Conservation (phyloP, 2,113 vertebrate species). For the Petrocephalus microphthalmus region DNA sequence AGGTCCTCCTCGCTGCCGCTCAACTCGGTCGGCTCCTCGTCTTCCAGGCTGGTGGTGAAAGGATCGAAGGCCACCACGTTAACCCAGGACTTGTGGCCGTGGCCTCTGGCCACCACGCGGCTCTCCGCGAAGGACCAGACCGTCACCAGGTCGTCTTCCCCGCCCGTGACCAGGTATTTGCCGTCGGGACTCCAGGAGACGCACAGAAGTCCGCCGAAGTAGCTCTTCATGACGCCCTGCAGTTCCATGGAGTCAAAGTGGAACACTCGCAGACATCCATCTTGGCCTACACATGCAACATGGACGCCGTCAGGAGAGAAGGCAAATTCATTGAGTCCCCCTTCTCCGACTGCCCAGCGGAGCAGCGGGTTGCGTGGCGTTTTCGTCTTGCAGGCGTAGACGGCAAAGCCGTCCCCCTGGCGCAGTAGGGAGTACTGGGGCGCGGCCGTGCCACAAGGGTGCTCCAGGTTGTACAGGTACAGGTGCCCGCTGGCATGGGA, state of each 20-base stretch:
- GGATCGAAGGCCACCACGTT: conserved; percentile 87
- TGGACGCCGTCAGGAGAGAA: conserved; percentile 82
- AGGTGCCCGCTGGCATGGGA: conserved; percentile 85
- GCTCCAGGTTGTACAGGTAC: conserved; percentile 82
- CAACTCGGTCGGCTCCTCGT: conserved; percentile 60
- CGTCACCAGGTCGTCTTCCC: conserved; percentile 83
- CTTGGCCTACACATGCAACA: conserved; percentile 87
- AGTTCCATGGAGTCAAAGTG: conserved; percentile 88
- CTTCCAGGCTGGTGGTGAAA: conserved; percentile 71
- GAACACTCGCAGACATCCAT: conserved; percentile 80
- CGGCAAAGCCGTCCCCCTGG: conserved; percentile 78
- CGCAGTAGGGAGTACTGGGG: conserved; percentile 80
- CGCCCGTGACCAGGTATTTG: conserved; percentile 79
- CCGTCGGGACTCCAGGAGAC: conserved; percentile 91
- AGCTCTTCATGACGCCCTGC: conserved; percentile 86
- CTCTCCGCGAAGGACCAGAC: conserved; percentile 85
- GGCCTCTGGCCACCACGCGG: conserved; percentile 78
- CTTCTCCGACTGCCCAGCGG: conserved; percentile 81
- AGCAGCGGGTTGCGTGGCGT: conserved; percentile 76
- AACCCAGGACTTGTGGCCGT: conserved; percentile 90
- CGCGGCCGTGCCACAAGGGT: conserved; percentile 63
- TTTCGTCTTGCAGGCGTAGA: conserved; percentile 83
- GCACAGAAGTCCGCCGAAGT: conserved; percentile 83
- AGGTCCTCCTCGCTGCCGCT: conserved; percentile 68
- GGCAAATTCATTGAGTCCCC: conserved; percentile 81